Conservation (phyloP, 2,888 invertebrate genomes). For the Trissonchulus latispiculum region DNA sequence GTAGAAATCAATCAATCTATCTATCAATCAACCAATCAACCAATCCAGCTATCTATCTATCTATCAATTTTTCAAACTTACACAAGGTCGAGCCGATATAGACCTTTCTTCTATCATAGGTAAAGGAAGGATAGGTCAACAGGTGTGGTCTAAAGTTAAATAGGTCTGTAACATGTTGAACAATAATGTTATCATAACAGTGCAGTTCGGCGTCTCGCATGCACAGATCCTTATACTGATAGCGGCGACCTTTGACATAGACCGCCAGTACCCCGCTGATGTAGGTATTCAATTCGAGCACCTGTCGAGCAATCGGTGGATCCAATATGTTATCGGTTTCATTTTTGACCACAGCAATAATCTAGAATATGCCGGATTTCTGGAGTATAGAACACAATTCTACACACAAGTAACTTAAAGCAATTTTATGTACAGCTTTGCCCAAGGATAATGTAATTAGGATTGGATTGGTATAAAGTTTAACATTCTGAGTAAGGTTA, state of each 20-base stretch:
- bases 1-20: no score
- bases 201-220: conserved; percentile 25
- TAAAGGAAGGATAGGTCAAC: conserved; percentile 39
- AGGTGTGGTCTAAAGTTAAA: conserved; percentile 33
- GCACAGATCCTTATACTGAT: conserved; percentile 38
- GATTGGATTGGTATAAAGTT: no score
- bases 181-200: neutral
- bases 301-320: conserved; percentile 34
- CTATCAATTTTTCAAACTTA: neutral
- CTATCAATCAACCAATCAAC: no score
- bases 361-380: no score
- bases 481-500: no score
- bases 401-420: no score
- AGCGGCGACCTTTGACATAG: conserved; percentile 31
- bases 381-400: no score
- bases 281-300: conserved; percentile 36
- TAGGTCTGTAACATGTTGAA: neutral
- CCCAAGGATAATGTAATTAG: no score
- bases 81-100: conserved; percentile 39
- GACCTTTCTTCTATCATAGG: conserved; percentile 28
- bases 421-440: no score
- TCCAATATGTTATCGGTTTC: neutral
- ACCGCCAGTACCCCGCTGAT: conserved; percentile 32
- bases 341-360: no score
- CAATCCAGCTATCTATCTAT: no score